phyloP scores from a whole-genome alignment of 2,797 vertebrate genomes.

The Mus minutoides region DNA sequence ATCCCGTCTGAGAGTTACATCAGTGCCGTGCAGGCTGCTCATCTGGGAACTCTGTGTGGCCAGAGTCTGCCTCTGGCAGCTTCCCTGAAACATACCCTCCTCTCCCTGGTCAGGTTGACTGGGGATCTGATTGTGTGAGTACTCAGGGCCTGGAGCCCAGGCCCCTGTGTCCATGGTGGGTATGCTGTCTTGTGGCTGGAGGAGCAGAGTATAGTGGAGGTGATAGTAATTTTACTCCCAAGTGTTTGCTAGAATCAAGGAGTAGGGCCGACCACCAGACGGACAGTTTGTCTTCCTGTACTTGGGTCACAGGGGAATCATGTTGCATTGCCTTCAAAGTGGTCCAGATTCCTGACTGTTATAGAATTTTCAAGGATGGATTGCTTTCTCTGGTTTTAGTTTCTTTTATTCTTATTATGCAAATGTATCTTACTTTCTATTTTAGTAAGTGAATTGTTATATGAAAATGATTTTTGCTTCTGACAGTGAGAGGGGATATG shows the following conservation, averaged over 20 bases:
- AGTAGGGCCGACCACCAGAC: background rate
- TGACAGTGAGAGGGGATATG: background rate
- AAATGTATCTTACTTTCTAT: background rate
- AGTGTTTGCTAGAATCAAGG: background rate
- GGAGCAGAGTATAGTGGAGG: background rate
- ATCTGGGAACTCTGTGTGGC: constrained; percentile 96
- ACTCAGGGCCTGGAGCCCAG: fast-evolving
- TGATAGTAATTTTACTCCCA: background rate
- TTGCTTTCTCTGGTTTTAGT: constrained; percentile 17
- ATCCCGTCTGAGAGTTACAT: constrained; percentile 99
- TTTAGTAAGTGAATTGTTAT: constrained; percentile 43
- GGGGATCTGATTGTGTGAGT: constrained; percentile 99
- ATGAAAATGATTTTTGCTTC: constrained; percentile 29
- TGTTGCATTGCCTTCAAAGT: background rate
- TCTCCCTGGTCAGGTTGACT: constrained; percentile 96
- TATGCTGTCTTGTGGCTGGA: background rate
- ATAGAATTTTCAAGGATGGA: background rate
- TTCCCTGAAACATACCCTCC: constrained; percentile 96
- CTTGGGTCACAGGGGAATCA: background rate
- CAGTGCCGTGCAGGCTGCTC: constrained; percentile 97
- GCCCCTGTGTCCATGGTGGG: fast-evolving
- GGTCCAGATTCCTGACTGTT: background rate
- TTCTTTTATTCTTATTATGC: constrained; percentile 27
- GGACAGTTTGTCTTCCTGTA: background rate
- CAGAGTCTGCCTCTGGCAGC: constrained; percentile 95